Evolutionary conservation across 2,888 invertebrate species (phyloP).

Genomic region (Eurois occulta): DNA sequence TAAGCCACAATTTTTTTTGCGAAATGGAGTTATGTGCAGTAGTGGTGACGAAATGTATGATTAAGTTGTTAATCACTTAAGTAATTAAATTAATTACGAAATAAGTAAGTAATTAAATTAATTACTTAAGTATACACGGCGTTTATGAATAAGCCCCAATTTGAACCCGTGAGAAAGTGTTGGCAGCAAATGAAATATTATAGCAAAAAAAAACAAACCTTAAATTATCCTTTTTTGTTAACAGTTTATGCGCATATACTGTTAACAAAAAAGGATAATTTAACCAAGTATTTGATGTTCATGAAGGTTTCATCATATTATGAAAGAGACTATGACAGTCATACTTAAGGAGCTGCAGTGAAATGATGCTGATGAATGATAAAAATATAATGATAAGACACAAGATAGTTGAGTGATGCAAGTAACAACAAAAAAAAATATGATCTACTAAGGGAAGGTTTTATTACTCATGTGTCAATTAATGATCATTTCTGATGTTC

Average conservation of each 20-base stretch:
- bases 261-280: no score
- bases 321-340: constrained; percentile 25
- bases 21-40: no score
- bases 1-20: no score
- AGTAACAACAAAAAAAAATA: not conserved
- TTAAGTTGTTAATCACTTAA: not conserved
- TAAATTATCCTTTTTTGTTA: not conserved
- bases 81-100: no score
- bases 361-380: constrained; percentile 22
- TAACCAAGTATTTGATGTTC: not conserved
- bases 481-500: not conserved
- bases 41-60: no score
- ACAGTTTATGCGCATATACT: not conserved
- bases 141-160: not conserved
- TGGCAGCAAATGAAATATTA: not conserved
- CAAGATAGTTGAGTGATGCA: not conserved
- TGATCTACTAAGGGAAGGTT: not conserved
- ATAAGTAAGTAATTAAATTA: no score
- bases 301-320: constrained; percentile 43
- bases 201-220: not conserved
- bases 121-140: not conserved
- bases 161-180: not conserved
- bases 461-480: not conserved
- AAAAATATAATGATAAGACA: not conserved
- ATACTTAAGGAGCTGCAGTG: not conserved